A percentile compares a stretch with the other conserved stretches of the same genome.
These are phyloP conservation scores for Thaleichthys pacificus DNA, from an alignment of 2,797 vertebrate species.

Conservation along the genomic window DNA sequence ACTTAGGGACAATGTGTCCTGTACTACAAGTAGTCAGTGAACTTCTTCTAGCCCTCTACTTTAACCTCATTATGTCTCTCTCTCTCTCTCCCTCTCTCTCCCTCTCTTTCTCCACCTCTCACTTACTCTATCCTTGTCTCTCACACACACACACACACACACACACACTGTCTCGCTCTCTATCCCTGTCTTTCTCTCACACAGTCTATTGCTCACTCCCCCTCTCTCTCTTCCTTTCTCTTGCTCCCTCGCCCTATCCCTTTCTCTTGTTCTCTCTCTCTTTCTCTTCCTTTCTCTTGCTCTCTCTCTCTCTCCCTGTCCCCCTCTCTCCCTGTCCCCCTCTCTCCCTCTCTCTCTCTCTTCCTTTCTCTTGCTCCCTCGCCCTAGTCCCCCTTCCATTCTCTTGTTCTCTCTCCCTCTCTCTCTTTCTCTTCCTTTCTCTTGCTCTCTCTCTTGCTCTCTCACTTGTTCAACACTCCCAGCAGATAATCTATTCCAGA, in stretches of 20 bases:
- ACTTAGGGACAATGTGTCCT: background rate
- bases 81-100: background rate
- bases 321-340: constrained; percentile 14
- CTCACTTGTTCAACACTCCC: constrained; percentile 27
- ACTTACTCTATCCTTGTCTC: constrained; percentile 4
- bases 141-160: background rate
- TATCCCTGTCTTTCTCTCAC: too few species aligned
- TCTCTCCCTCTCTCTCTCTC: constrained; percentile 17
- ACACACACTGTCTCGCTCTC: too few species aligned
- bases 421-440: constrained; percentile 6
- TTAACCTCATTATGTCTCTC: background rate
- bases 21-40: too few species aligned
- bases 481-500: constrained; percentile 44
- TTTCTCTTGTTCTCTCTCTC: background rate
- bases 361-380: background rate
- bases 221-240: too few species aligned
- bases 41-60: background rate
- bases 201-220: too few species aligned
- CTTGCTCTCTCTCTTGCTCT: constrained; percentile 21
- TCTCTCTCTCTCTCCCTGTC: background rate
- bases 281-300: background rate
- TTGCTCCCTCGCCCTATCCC: too few species aligned
- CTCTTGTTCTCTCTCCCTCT: background rate
- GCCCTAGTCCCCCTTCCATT: background rate
- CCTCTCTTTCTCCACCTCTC: background rate